phyloP scores from a whole-genome alignment of 2,888 invertebrate genomes.

The Teleiodes luculella region DNA sequence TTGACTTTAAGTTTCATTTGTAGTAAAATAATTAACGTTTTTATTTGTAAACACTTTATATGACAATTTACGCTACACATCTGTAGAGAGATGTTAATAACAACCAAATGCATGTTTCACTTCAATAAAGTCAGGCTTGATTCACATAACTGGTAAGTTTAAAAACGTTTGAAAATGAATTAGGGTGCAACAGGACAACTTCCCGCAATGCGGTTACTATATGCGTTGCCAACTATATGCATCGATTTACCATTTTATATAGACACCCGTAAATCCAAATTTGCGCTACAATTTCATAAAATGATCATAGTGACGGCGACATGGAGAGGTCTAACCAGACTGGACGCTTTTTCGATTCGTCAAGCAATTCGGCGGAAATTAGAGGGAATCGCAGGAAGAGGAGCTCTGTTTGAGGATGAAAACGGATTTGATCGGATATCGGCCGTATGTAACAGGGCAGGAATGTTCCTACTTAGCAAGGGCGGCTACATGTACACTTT shows the following conservation, averaged over 20 bases:
- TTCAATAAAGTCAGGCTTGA: no score
- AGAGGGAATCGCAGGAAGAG: slow-evolving; percentile 35
- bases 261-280: slow-evolving; percentile 24
- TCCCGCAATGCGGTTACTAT: slow-evolving; percentile 43
- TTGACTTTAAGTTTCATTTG: no score
- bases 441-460: slow-evolving; percentile 7
- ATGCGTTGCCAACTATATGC: slow-evolving; percentile 34
- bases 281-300: slow-evolving; percentile 3
- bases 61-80: no score
- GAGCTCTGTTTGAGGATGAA: slow-evolving; percentile 34
- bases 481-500: no score
- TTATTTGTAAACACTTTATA: no score
- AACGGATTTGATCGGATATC: slow-evolving; percentile 16
- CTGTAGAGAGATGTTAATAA: no score
- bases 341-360: slow-evolving; percentile 31
- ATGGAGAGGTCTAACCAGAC: slow-evolving; percentile 21
- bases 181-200: slow-evolving; percentile 27
- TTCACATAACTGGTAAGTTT: neutral
- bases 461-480: neutral
- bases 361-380: slow-evolving; percentile 43
- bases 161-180: slow-evolving; percentile 29
- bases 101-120: no score
- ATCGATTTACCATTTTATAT: slow-evolving; percentile 28
- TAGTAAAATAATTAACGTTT: no score
- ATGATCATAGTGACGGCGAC: neutral